Evolutionary conservation across 2,797 vertebrate genomes (phyloP), one percentile per base, ranked within the genome.

Genomic region (Sebastes paucispinis): DNA sequence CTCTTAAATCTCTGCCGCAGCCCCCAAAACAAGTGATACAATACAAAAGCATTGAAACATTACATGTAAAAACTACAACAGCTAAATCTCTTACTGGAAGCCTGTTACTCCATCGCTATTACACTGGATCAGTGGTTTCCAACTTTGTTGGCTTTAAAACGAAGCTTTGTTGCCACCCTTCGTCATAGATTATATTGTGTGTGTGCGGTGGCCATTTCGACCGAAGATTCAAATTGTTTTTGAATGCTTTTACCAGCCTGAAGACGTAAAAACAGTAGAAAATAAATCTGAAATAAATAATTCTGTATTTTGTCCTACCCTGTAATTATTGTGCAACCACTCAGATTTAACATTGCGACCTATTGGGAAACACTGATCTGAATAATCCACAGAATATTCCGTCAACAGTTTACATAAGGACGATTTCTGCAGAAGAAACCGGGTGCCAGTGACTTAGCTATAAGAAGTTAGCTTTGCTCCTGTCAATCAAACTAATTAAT

Each of bases 401-500:
- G 27, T 60, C 24, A 79, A 78, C 34, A 75, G 4, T 81, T 47
- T 57, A 36, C 68, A 69, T 39, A 4, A 70, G 18, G 25, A 52
- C 55, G 5, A 16, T 73, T 85, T 74, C 22, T 69, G 34, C 3
- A 31, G 13, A 58, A 54, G 16, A 74, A 84, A 65, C 47, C 18
- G 29, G 39, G 39, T 16, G 4, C 69, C 50, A 77, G 12, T 74
- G 25, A 67, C 43, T 75, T 22, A 25, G 7, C 70, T 65, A 64
- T 32, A 52, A 68, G 59, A 80, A 43, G 3, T 67, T 64, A 74
- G 50, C n/a, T 68, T 52, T 11, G 47, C 54, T 43, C 1, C 52
- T 63, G 71, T 82, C 86, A 70, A 25, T 77, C 69, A 80, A 60
- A 50, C 70, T 50, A 78, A 80, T 88, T 39, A 68, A 84, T 83